These are phyloP conservation scores for Horisme vitalbata DNA, from an alignment of 2,888 invertebrate genomes.

Conservation along the genomic window DNA sequence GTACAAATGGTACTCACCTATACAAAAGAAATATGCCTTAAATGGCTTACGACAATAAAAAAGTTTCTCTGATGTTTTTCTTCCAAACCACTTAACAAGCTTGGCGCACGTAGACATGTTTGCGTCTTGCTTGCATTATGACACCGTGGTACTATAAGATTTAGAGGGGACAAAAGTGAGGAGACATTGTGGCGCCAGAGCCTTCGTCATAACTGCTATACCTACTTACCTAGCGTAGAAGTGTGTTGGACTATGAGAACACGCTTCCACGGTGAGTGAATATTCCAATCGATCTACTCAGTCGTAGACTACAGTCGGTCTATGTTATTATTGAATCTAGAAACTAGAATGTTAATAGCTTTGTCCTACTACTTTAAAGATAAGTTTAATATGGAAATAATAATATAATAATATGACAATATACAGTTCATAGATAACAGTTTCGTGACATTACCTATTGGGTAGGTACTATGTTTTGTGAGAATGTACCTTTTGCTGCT, in stretches of 20 bases:
- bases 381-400: slow-evolving; percentile 1
- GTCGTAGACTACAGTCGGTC: slow-evolving; percentile 4
- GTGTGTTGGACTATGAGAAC: no score
- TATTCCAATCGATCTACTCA: slow-evolving; percentile 17
- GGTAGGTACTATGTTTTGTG: no score
- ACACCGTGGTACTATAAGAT: slow-evolving; percentile 79
- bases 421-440: no score
- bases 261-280: slow-evolving; percentile 40
- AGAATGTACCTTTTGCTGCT: no score
- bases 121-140: slow-evolving; percentile 82
- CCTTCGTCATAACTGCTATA: slow-evolving; percentile 62
- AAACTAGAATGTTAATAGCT: slow-evolving; percentile 9
- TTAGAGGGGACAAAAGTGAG: slow-evolving; percentile 79
- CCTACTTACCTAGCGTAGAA: no score
- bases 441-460: no score
- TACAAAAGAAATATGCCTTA: slow-evolving; percentile 65
- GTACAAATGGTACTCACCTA: slow-evolving; percentile 51
- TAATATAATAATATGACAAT: background rate
- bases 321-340: slow-evolving; percentile 17
- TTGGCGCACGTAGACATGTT: slow-evolving; percentile 82
- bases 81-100: slow-evolving; percentile 83
- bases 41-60: slow-evolving; percentile 78
- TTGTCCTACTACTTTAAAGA: slow-evolving; percentile 9
- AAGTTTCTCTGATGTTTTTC: slow-evolving; percentile 82
- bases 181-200: slow-evolving; percentile 74